Base-by-base conservation (phyloP, 2,888 invertebrate species). In the Diadegma fenestrale region DNA sequence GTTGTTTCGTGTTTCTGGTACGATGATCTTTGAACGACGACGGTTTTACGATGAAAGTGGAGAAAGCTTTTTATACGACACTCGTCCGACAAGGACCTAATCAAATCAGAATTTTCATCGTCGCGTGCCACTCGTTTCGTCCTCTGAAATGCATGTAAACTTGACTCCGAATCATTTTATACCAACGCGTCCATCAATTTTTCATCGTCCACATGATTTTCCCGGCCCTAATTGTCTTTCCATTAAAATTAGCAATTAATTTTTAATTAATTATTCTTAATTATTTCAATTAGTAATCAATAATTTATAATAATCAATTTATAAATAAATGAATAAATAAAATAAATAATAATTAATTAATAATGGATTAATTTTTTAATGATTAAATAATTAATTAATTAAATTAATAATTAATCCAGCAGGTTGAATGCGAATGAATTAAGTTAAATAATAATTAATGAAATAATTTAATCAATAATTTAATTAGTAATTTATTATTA, bases 11-110 rank as follows among this genome's bases (percentile, higher is more conserved):
- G 26, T 84, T 79, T 88, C 81, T 83, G 69, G 64, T 64, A 26
- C 77, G 66, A 77, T 41, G 54, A 33, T 68, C 54, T 58, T 43
- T 78, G 54, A 30, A 37, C 48, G 64, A 19, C 58, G 75, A 63
- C 37, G 63, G 61, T 86, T 86, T 86, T 72, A 73, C 84, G 79
- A 91, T 89, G 90, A 92, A 91, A 91, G 90, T 90, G 88, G 91
- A 88, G 90, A 91, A 91, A 91, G 90, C 88, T 86, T 88, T 88
- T 87, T 87, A 68, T 78, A 79, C 72, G 71, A 73, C 75, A 80
- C 78, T 79, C 82, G 76, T 63, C 75, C 61, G 85, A 87, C 79
- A 43, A 64, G 85, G 68, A 89, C 88, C 83, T 87, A 87, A 87
- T 85, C 80, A 82, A 43, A 72, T 82, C 82, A 84, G 71, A 64